A percentile compares a stretch with the other conserved stretches of the same genome.
Conservation (phyloP, 2,797 vertebrate species). For the Melanotaenia pygmaea region DNA sequence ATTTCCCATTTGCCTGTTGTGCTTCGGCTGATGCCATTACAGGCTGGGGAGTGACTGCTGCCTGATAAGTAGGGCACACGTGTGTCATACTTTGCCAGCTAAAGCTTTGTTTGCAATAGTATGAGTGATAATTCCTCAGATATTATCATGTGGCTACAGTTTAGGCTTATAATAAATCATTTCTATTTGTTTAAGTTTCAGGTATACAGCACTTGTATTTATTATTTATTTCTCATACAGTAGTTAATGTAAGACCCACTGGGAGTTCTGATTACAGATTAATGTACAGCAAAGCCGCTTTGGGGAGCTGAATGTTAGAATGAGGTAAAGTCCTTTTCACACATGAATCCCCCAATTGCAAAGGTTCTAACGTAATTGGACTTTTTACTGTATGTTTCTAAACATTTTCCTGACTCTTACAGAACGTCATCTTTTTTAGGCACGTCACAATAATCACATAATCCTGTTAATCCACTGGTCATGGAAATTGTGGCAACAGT, state of each 20-base stretch:
- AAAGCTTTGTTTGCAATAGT: constrained; percentile 46
- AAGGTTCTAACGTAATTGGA: not conserved
- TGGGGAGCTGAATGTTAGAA: not conserved
- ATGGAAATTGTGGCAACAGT: not conserved
- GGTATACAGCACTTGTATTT: not conserved
- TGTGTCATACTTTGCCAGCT: constrained; percentile 52
- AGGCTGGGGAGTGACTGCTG: constrained; percentile 69
- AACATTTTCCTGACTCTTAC: not conserved
- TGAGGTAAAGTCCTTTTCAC: not conserved
- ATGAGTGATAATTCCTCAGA: constrained; percentile 27
- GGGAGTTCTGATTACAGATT: not conserved
- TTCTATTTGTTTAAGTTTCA: not conserved
- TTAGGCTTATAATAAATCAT: constrained; percentile 24
- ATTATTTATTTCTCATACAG: not conserved
- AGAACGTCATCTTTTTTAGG: not conserved
- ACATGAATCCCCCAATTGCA: not conserved
- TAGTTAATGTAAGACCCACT: constrained; percentile 2
- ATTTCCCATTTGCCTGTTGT: constrained; percentile 51
- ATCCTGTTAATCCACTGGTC: not conserved
- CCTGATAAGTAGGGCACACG: constrained; percentile 73
- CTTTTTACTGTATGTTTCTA: not conserved
- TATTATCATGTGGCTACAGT: not conserved
- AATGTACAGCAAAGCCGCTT: not conserved
- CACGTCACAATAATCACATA: not conserved
- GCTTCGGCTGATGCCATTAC: constrained; percentile 73